Base-by-base conservation (phyloP, 2,888 invertebrate genomes). In the Dynastes maya region DNA sequence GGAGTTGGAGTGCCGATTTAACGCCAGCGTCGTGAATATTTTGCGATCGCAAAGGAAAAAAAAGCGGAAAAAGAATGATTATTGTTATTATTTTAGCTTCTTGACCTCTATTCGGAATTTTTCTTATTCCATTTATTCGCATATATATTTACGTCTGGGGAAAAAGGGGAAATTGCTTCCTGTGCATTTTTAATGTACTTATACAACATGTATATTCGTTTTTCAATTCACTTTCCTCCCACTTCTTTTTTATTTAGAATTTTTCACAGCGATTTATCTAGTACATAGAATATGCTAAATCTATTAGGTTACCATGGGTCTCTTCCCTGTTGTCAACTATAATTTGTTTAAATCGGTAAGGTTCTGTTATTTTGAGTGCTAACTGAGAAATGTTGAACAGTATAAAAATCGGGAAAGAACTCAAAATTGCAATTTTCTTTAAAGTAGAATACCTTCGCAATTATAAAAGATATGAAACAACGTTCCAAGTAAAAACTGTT, bases 1-100 rank as follows among this genome's bases (percentile, higher is more conserved):
- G 51, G 76, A 75, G 63, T 70, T 70, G 63, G 51, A 75, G 58
- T 76, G 55, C 55, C 76, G 76, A 71, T 71, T 71, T 71, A 16
- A 22, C 27, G 45, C 45, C 49, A 49, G 45, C 53, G 29, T 71
- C 16, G 55, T 71, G 71, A 71, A 71, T 71, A 71, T 71, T 71
- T 71, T 55, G 27, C 37, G 53, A 27, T 22, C 27, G 22, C 27
- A 32, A 63, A 63, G 11, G 49, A 32, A 49, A 67, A 22, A 67
- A 27, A 67, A 67, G 45, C 45, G 9, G 67, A 22, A 49, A 67
- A 40, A 67, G 55, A 67, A 67, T 67, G 67, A 67, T 67, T 49
- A 67, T 67, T 45, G 67, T 67, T 67, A 45, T 67, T 67, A 67
- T 67, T 67, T 67, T 67, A 45, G 67, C 49, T 67, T 67, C 49